Percentiles rank a stretch among this genome's conserved stretches.
phyloP scores from a whole-genome alignment of 1,140 invertebrate species.

The Anastatus disparis region DNA sequence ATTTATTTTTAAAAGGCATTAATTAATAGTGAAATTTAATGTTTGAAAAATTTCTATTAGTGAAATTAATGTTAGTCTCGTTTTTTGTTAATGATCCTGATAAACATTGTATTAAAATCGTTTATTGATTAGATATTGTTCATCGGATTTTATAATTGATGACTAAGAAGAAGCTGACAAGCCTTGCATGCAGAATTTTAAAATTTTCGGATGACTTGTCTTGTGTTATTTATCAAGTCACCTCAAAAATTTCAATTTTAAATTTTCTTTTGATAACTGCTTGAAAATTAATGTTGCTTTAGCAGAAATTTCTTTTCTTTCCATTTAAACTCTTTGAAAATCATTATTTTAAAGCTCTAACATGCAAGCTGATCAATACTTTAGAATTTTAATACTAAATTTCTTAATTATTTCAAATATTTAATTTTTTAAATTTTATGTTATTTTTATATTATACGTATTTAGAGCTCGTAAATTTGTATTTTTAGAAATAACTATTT shows the following conservation, averaged over 20 bases:
- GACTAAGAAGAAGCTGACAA: slow-evolving; percentile 25
- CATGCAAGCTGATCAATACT: no score
- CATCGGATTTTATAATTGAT: background rate
- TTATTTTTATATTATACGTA: no score
- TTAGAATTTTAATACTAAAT: no score
- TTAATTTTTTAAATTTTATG: no score
- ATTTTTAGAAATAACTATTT: no score
- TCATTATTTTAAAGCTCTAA: slow-evolving; percentile 7
- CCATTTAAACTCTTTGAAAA: no score
- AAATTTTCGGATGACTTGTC: slow-evolving; percentile 54
- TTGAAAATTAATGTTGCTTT: no score
- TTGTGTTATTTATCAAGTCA: slow-evolving; percentile 57
- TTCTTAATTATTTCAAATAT: no score
- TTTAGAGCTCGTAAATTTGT: no score
- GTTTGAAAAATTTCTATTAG: background rate
- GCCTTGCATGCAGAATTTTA: slow-evolving; percentile 17
- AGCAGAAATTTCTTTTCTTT: no score
- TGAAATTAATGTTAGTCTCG: background rate
- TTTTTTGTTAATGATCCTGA: background rate
- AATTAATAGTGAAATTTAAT: background rate
- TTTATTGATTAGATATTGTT: background rate
- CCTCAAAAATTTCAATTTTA: slow-evolving; percentile 13
- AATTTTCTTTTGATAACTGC: background rate
- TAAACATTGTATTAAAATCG: background rate
- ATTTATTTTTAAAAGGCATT: background rate